Evolutionary conservation across 2,888 invertebrate species (phyloP).

Genomic region (Andrena praecox): DNA sequence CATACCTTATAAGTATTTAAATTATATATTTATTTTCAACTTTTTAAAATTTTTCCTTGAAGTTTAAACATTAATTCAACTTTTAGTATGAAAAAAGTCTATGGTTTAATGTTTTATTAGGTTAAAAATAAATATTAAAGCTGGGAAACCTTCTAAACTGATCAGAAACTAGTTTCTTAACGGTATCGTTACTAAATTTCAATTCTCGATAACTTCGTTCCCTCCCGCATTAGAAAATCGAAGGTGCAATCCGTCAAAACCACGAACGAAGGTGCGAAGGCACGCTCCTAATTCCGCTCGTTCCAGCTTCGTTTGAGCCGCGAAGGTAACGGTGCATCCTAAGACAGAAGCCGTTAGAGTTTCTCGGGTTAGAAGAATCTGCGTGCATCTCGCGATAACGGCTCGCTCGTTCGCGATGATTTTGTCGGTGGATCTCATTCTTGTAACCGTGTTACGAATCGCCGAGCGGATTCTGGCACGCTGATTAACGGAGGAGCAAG

Average conservation of each 20-base stretch:
- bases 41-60: too few relatives aligned
- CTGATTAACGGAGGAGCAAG: constrained; percentile 2
- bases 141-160: too few relatives aligned
- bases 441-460: constrained; percentile 38
- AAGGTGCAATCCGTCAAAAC: neutral
- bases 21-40: too few relatives aligned
- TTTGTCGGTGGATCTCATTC: constrained; percentile 30
- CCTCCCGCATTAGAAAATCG: neutral
- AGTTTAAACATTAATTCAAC: too few relatives aligned
- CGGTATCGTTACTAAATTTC: too few relatives aligned
- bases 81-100: too few relatives aligned
- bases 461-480: constrained; percentile 23
- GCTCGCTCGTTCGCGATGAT: constrained; percentile 46
- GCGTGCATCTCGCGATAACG: constrained; percentile 53
- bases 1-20: too few relatives aligned
- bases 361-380: constrained; percentile 36
- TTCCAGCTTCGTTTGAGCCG: constrained; percentile 43
- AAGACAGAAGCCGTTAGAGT: constrained; percentile 59
- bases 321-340: constrained; percentile 56
- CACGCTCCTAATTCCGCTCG: constrained; percentile 12
- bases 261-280: neutral
- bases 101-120: too few relatives aligned
- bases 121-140: too few relatives aligned
- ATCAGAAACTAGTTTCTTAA: too few relatives aligned
- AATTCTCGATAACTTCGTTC: neutral